Percentiles rank a stretch among this genome's conserved stretches.
Evolutionary conservation across 2,888 invertebrate species (phyloP).

Genomic region (Trachelus iudaicus): DNA sequence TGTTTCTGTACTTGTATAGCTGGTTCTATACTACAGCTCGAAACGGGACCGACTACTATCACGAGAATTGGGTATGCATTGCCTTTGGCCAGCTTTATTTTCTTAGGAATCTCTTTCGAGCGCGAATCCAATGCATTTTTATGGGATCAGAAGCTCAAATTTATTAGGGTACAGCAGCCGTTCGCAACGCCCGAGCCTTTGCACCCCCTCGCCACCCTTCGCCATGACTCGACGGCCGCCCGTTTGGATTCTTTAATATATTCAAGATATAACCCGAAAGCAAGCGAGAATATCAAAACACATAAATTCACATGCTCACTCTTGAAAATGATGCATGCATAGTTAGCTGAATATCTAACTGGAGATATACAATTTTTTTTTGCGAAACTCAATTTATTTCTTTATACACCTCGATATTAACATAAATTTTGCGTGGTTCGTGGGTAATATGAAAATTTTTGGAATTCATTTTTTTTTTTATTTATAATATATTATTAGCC

Average conservation of each 20-base stretch:
- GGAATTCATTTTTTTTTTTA: too few relatives aligned
- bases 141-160: constrained; percentile 54
- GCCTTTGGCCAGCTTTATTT: constrained; percentile 42
- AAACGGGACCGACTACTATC: background rate
- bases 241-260: constrained; percentile 41
- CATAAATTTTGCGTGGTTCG: background rate
- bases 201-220: constrained; percentile 14
- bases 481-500: too few relatives aligned
- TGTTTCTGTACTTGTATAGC: background rate
- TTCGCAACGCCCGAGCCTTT: constrained; percentile 33
- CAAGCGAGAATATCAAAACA: constrained; percentile 47
- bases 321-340: constrained; percentile 21
- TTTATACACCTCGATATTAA: background rate
- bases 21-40: background rate
- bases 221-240: constrained; percentile 16
- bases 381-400: background rate
- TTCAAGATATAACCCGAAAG: constrained; percentile 43
- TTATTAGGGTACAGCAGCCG: constrained; percentile 49
- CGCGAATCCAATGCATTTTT: constrained; percentile 58
- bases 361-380: background rate
- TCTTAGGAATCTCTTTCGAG: constrained; percentile 31
- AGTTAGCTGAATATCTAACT: constrained; percentile 3
- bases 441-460: too few relatives aligned
- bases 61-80: constrained; percentile 46
- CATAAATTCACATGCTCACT: constrained; percentile 43